Evolutionary conservation across 2,113 vertebrate species (phyloP).

Genomic region (Erinaceus europaeus): DNA sequence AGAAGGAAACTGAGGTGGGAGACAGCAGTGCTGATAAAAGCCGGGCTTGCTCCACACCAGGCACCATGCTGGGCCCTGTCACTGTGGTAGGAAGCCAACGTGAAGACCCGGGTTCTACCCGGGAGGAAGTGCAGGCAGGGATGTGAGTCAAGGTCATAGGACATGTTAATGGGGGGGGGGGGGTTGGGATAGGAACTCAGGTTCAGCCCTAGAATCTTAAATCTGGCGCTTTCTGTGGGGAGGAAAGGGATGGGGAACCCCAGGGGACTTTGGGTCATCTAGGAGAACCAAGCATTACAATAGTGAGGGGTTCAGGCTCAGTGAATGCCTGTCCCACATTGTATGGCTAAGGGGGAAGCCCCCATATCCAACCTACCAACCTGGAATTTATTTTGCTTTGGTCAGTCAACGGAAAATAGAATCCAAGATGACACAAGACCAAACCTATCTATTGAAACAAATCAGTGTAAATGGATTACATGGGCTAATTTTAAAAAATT

Average conservation of each 20-base stretch:
- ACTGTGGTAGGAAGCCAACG: background rate
- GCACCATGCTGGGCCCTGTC: too few relatives aligned
- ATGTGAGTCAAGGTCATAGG: background rate
- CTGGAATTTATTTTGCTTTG: background rate
- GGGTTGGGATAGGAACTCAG: background rate
- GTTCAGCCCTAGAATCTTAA: background rate
- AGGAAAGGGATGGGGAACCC: too few relatives aligned
- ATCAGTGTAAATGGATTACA: background rate
- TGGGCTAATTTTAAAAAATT: background rate
- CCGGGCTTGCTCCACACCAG: too few relatives aligned
- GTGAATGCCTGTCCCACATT: background rate
- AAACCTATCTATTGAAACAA: background rate
- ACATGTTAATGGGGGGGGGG: background rate
- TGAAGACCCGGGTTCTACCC: too few relatives aligned
- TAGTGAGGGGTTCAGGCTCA: background rate
- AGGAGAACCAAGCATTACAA: background rate
- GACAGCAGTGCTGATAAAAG: background rate
- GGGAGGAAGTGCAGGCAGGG: background rate
- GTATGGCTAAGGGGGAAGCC: background rate
- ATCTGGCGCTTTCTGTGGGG: too few relatives aligned
- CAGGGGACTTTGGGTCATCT: too few relatives aligned
- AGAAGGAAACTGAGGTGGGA: slow-evolving; percentile 48
- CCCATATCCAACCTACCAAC: background rate
- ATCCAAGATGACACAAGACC: too few relatives aligned
- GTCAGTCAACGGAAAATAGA: background rate